phyloP scores from a whole-genome alignment of 64 coral and sea anemone genomes.

The Montipora efflorescens region DNA sequence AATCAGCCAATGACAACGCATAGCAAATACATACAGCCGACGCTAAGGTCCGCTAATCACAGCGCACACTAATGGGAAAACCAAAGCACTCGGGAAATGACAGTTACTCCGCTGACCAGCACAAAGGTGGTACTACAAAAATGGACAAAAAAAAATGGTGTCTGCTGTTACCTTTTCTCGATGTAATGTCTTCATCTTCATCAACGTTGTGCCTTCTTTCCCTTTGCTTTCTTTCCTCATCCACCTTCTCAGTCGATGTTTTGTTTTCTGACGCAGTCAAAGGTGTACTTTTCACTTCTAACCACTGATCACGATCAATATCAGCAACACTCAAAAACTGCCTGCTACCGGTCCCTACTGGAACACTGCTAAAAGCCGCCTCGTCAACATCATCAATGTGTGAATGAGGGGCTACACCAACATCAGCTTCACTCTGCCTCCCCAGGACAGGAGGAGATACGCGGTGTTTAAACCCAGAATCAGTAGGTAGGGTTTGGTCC shows the following conservation, averaged over 20 bases:
- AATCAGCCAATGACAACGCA: neutral
- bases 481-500: neutral
- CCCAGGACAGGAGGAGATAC: neutral
- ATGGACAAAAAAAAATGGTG: neutral
- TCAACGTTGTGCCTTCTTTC: neutral
- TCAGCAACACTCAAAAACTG: constrained; percentile 92
- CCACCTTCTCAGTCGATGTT: neutral
- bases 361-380: neutral
- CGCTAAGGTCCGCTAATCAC: too few species aligned
- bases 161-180: neutral
- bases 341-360: constrained; percentile 14
- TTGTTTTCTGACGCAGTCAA: neutral
- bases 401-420: neutral
- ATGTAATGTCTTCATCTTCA: neutral
- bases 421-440: constrained; percentile 2
- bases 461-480: neutral
- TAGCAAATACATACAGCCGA: neutral
- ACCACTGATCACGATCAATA: constrained; percentile 82
- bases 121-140: too few species aligned
- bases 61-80: too few species aligned
- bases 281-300: constrained; percentile 57
- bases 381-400: neutral
- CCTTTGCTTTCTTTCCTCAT: neutral
- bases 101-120: too few species aligned
- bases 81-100: too few species aligned